These are phyloP conservation scores for Folsomia manolachei DNA, from an alignment of 2,888 invertebrate species.

Conservation along the genomic window DNA sequence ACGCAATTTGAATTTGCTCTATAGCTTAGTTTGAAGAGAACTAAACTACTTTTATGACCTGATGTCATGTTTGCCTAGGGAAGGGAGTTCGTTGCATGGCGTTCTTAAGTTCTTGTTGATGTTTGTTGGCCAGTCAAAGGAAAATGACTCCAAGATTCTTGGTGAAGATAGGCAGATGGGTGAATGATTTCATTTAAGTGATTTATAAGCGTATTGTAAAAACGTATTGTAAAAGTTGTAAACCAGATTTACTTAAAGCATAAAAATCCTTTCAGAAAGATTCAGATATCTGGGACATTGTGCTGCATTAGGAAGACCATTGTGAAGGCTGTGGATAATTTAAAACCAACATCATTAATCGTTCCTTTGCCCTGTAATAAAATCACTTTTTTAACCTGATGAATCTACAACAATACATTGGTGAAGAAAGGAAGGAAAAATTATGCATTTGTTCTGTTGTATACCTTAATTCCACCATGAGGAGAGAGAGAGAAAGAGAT, in stretches of 20 bases:
- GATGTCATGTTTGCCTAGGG: not conserved
- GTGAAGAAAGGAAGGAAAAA: not conserved
- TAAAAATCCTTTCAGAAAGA: not conserved
- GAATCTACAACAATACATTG: not conserved
- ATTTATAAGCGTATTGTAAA: not conserved
- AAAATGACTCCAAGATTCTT: not conserved
- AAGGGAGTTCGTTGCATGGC: not conserved
- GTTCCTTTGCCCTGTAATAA: not conserved
- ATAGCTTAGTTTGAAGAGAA: not conserved
- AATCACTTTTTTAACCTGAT: not conserved
- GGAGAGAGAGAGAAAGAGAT: conserved; percentile 2
- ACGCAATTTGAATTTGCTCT: not conserved
- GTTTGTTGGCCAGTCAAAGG: not conserved
- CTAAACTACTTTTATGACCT: not conserved
- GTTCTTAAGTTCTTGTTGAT: not conserved
- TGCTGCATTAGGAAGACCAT: not conserved
- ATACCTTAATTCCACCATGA: not conserved
- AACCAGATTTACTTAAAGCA: not conserved
- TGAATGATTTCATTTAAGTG: not conserved
- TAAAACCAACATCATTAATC: not conserved
- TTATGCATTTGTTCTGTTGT: not conserved
- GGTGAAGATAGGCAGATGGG: not conserved
- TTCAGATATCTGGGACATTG: too few relatives aligned
- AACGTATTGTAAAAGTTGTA: not conserved
- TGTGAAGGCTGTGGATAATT: not conserved